Evolutionary conservation across 2,113 vertebrate species (phyloP).

Genomic region (Coturnix japonica): DNA sequence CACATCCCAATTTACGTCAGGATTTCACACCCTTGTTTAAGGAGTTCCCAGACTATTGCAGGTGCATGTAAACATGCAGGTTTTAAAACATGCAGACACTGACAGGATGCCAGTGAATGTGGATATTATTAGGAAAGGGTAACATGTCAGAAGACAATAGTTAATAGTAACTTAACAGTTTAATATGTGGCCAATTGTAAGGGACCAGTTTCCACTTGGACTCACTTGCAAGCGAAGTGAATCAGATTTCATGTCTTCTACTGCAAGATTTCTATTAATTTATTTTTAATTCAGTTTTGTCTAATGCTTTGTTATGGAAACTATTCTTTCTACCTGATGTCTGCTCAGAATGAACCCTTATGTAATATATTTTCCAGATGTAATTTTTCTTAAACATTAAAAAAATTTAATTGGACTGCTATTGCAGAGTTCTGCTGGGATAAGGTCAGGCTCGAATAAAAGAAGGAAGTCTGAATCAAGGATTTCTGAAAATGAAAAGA

Average conservation of each 20-base stretch:
- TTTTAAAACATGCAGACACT: background rate
- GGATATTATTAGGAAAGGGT: background rate
- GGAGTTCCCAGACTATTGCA: background rate
- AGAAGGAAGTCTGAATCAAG: background rate
- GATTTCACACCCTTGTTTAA: background rate
- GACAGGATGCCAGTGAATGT: background rate
- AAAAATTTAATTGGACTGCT: background rate
- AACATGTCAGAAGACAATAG: background rate
- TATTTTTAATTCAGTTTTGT: background rate
- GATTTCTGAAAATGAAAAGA: background rate
- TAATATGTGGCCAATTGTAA: background rate
- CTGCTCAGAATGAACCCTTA: background rate
- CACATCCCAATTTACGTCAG: background rate
- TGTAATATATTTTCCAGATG: background rate
- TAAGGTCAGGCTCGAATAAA: background rate
- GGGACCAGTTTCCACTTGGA: background rate
- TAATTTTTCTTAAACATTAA: background rate
- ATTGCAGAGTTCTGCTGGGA: background rate
- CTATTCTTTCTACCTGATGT: background rate
- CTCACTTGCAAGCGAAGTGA: background rate
- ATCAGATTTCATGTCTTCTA: background rate
- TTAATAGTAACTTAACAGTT: background rate
- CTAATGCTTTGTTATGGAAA: background rate
- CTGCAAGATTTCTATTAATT: background rate
- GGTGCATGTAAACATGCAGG: fast-evolving